phyloP scores from a whole-genome alignment of 1,140 invertebrate genomes.

The Camponotus pennsylvanicus region DNA sequence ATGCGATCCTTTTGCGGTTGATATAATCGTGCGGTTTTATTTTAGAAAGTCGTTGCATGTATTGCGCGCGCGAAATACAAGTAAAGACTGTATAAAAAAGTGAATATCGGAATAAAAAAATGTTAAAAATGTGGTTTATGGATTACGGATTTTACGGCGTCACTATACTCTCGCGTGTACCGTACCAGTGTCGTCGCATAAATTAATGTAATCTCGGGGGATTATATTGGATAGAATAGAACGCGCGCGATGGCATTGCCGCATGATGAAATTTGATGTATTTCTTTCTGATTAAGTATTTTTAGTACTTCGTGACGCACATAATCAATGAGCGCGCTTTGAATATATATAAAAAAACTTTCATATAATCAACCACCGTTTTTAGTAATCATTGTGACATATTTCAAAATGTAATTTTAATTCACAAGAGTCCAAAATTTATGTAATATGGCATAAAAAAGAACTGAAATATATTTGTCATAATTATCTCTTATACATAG shows the following conservation, averaged over 20 bases:
- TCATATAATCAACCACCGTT: not conserved
- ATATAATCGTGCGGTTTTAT: conserved; percentile 49
- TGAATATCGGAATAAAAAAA: conserved; percentile 36
- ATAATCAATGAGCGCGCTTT: conserved; percentile 57
- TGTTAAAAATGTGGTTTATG: conserved; percentile 51
- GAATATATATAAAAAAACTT: conserved; percentile 30
- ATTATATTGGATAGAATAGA: conserved; percentile 52
- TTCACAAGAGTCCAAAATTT: not conserved
- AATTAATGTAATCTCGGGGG: conserved; percentile 68
- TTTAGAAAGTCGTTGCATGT: conserved; percentile 59
- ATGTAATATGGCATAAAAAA: not conserved
- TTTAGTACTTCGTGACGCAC: conserved; percentile 64
- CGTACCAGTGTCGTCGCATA: conserved; percentile 55
- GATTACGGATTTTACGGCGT: conserved; percentile 42
- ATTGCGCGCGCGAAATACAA: conserved; percentile 3
- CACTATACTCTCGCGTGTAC: conserved; percentile 59
- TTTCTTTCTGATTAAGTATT: conserved; percentile 64
- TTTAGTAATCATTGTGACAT: conserved; percentile 11
- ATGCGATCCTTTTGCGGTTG: conserved; percentile 46
- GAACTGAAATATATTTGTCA: not conserved
- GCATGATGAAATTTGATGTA: conserved; percentile 68
- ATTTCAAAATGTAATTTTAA: conserved; percentile 27
- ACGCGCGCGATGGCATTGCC: conserved; percentile 57
- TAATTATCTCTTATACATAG: not conserved
- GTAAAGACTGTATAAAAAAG: conserved; percentile 34